Evolutionary conservation across 2,113 vertebrate species (phyloP).

Genomic region (Antidorcas marsupialis): DNA sequence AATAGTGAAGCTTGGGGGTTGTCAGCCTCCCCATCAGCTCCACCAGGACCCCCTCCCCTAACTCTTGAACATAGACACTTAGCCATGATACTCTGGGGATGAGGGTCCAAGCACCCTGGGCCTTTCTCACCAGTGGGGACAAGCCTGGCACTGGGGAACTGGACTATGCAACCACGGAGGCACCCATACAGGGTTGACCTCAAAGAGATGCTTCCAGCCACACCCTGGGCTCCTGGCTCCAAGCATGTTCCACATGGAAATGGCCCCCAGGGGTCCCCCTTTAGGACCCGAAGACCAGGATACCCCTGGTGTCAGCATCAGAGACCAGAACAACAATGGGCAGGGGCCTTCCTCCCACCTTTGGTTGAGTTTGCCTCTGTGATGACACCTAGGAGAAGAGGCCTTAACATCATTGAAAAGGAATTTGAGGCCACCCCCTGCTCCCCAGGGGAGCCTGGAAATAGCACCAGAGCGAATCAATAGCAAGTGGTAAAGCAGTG

Average conservation of each 20-base stretch:
- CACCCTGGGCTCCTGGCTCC: accelerated
- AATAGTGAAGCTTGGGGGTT: not conserved
- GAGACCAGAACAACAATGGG: not conserved
- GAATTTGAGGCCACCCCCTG: not conserved
- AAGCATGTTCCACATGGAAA: not conserved
- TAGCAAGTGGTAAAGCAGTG: not conserved
- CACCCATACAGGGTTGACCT: not conserved
- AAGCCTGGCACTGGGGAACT: not conserved
- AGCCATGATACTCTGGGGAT: not conserved
- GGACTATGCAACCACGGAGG: not conserved
- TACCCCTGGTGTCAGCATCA: not conserved
- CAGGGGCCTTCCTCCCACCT: not conserved
- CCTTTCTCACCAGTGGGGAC: not conserved
- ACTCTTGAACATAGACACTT: not conserved
- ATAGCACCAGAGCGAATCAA: not conserved
- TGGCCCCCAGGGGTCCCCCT: no score
- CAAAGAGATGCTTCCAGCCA: not conserved
- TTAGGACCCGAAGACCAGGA: not conserved
- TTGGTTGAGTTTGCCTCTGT: not conserved
- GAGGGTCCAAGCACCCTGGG: not conserved
- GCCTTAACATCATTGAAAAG: not conserved
- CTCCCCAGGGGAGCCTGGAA: not conserved
- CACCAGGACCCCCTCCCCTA: not conserved
- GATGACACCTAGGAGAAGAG: not conserved
- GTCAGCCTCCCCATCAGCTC: not conserved